Evolutionary conservation across 2,888 invertebrate species (phyloP).

Genomic region (Psylliodes chrysocephalus): DNA sequence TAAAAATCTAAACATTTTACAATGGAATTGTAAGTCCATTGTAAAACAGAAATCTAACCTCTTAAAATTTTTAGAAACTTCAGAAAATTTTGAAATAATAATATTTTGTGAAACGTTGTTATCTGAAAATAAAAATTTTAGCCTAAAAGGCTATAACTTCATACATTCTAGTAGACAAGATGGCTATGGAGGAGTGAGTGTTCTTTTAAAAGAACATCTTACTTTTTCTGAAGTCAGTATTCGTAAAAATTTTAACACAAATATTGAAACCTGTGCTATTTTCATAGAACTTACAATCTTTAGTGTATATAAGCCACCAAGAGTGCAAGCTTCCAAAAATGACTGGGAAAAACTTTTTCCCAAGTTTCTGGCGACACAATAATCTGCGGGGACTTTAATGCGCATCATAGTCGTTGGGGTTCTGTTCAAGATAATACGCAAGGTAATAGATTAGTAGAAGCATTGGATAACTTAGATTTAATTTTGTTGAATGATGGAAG

Average conservation of each 20-base stretch:
- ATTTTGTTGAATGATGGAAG: constrained; percentile 15
- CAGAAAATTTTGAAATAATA: too few species aligned
- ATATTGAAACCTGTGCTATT: neutral
- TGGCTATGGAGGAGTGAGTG: too few species aligned
- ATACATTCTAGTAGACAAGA: too few species aligned
- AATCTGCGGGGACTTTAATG: constrained; percentile 12
- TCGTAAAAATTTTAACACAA: neutral
- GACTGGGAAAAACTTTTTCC: neutral
- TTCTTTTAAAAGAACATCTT: too few species aligned
- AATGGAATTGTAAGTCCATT: too few species aligned
- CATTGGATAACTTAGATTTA: neutral
- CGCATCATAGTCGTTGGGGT: constrained; percentile 10
- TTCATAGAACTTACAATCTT: neutral
- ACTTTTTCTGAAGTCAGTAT: neutral
- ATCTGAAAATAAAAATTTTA: too few species aligned
- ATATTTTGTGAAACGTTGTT: too few species aligned
- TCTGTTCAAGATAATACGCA: neutral
- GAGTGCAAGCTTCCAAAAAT: neutral
- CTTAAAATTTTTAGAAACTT: too few species aligned
- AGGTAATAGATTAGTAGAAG: constrained; percentile 8
- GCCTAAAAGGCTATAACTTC: too few species aligned
- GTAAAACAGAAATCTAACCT: too few species aligned
- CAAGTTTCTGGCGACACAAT: neutral
- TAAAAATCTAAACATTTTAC: too few species aligned
- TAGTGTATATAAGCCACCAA: constrained; percentile 10